Conservation (phyloP, 1,140 invertebrate genomes). For the Trachymyrmex cornetzi region DNA sequence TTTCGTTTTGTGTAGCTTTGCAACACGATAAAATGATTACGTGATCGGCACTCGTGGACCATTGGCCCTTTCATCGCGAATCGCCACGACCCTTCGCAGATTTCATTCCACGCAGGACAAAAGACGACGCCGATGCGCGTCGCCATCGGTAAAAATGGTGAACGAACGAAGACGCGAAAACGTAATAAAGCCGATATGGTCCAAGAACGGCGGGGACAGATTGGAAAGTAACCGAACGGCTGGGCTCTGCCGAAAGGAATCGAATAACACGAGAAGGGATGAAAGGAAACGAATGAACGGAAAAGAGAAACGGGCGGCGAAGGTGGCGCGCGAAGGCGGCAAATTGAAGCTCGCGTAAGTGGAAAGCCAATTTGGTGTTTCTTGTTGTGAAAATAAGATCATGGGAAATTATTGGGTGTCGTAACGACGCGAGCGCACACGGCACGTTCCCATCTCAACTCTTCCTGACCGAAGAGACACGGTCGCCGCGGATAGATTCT, state of each 20-base stretch:
- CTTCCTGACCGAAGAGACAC: background rate
- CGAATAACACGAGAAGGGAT: conserved; percentile 48
- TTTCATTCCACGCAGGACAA: conserved; percentile 63
- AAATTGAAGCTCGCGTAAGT: conserved; percentile 74
- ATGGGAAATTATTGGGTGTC: conserved; percentile 70
- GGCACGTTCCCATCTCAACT: conserved; percentile 34
- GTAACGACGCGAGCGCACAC: conserved; percentile 42
- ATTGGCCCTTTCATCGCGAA: conserved; percentile 26
- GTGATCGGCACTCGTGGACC: conserved; percentile 23
- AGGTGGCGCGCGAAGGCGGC: conserved; percentile 21
- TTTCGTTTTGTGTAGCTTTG: conserved; percentile 2
- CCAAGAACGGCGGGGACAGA: conserved; percentile 48
- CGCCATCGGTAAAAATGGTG: conserved; percentile 17
- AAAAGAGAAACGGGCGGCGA: conserved; percentile 27
- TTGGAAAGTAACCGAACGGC: conserved; percentile 71
- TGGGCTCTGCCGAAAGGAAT: conserved; percentile 52
- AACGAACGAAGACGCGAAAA: conserved; percentile 57
- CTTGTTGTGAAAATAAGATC: conserved; percentile 75
- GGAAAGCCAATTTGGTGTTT: conserved; percentile 74
- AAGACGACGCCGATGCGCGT: conserved; percentile 13
- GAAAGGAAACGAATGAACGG: conserved; percentile 53
- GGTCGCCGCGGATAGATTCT: background rate
- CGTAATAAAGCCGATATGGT: conserved; percentile 74
- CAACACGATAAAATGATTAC: conserved; percentile 50
- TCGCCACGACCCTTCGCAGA: conserved; percentile 14